These are phyloP conservation scores for Euleptes europaea DNA, from an alignment of 2,113 vertebrate species.

Conservation along the genomic window DNA sequence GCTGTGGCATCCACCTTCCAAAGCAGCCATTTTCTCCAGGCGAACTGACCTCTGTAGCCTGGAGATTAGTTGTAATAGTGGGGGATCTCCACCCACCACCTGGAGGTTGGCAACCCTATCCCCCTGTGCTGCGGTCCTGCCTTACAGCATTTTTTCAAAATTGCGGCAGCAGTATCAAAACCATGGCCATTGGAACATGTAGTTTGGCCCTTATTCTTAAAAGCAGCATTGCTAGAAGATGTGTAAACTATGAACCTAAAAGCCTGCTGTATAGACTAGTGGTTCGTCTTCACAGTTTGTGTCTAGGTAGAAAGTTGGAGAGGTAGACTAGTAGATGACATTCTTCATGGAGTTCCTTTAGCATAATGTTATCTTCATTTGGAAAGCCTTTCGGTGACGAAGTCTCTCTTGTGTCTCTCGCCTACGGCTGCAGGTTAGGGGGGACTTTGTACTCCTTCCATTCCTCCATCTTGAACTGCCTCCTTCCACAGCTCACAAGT, in stretches of 20 bases:
- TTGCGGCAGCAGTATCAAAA: too few relatives aligned
- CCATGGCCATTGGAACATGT: too few relatives aligned
- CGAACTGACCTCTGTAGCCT: too few relatives aligned
- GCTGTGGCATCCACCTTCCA: too few relatives aligned
- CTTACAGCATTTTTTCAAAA: too few relatives aligned
- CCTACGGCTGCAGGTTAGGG: slow-evolving; percentile 79
- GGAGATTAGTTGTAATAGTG: too few relatives aligned
- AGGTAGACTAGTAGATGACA: too few relatives aligned
- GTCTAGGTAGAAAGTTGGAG: neutral
- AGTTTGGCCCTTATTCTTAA: neutral
- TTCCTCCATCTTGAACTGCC: slow-evolving; percentile 86
- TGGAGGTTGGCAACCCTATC: too few relatives aligned
- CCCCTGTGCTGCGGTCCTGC: too few relatives aligned
- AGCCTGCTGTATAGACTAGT: too few relatives aligned
- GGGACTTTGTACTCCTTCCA: slow-evolving; percentile 87
- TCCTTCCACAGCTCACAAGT: slow-evolving; percentile 91
- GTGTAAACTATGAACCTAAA: neutral
- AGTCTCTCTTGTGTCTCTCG: slow-evolving; percentile 4
- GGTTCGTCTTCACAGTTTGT: neutral
- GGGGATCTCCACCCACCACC: too few relatives aligned
- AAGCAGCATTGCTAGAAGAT: neutral
- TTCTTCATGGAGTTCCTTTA: neutral
- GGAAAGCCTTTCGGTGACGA: slow-evolving; percentile 11
- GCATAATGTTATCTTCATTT: neutral
- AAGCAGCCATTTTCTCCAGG: too few relatives aligned